phyloP scores from a whole-genome alignment of 2,113 vertebrate species.

The Lasiurus borealis region DNA sequence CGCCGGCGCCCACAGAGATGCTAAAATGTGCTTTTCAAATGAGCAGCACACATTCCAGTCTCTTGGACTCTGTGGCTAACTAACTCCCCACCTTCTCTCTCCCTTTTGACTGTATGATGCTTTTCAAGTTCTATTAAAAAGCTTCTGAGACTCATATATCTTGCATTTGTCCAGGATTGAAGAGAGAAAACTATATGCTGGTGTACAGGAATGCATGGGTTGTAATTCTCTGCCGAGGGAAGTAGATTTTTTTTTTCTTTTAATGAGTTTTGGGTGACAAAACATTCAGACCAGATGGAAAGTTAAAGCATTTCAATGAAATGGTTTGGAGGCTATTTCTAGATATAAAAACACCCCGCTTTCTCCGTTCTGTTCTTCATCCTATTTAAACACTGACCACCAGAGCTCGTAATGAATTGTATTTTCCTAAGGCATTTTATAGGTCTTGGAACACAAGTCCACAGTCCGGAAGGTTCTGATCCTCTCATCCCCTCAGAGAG shows the following conservation, averaged over 20 bases:
- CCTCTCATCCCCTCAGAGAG: neutral
- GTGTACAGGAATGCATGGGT: neutral
- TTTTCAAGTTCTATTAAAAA: constrained; percentile 20
- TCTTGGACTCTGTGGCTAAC: neutral
- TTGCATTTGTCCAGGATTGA: constrained; percentile 39
- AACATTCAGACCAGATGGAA: constrained; percentile 54
- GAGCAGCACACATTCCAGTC: neutral
- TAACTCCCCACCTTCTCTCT: neutral
- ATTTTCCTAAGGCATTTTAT: constrained; percentile 7
- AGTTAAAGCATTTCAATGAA: constrained; percentile 48
- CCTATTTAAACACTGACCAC: constrained; percentile 10
- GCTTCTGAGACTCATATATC: neutral
- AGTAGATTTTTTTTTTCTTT: neutral
- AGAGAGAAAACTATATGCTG: constrained; percentile 34
- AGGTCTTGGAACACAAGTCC: neutral
- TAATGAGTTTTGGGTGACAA: constrained; percentile 35
- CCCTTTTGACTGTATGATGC: neutral
- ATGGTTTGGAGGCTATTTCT: constrained; percentile 6
- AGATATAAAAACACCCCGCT: neutral
- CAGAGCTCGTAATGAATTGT: neutral
- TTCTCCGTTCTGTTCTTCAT: constrained; percentile 28
- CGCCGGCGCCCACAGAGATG: neutral
- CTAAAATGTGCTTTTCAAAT: neutral
- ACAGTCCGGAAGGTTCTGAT: neutral
- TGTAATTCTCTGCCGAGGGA: neutral